A percentile compares a stretch with the other conserved stretches of the same genome.
Evolutionary conservation across 2,888 invertebrate genomes (phyloP).

Genomic region (Rhagonycha fulva): DNA sequence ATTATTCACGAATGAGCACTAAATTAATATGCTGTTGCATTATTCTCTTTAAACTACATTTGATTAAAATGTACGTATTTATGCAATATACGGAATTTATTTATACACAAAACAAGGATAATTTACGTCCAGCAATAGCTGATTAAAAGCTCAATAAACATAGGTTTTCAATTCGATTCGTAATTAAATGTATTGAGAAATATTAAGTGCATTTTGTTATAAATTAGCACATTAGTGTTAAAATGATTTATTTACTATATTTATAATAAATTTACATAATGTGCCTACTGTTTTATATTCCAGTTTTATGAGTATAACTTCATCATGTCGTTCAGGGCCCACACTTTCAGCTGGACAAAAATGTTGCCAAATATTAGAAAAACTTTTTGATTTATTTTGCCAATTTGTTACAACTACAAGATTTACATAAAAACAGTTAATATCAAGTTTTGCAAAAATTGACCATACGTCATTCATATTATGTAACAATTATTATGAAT

Average conservation of each 20-base stretch:
- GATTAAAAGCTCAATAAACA: constrained; percentile 43
- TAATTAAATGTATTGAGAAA: constrained; percentile 43
- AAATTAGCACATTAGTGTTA: constrained; percentile 37
- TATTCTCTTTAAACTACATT: constrained; percentile 10
- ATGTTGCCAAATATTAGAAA: not conserved
- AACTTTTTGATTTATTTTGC: not conserved
- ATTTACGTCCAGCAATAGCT: constrained; percentile 38
- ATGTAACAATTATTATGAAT: not conserved
- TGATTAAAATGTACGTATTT: constrained; percentile 17
- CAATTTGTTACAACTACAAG: not conserved
- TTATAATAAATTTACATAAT: not conserved
- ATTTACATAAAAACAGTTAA: not conserved
- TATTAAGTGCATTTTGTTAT: constrained; percentile 45
- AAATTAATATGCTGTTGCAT: constrained; percentile 4
- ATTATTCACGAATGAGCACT: constrained; percentile 6
- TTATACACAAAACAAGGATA: constrained; percentile 33
- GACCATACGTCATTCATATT: not conserved
- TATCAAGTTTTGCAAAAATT: not conserved
- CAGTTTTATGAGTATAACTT: not conserved
- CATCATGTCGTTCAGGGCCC: not conserved
- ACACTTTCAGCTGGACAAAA: not conserved
- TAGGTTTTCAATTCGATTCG: constrained; percentile 31
- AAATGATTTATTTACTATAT: constrained; percentile 19
- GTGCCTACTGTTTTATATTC: not conserved
- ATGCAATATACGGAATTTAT: constrained; percentile 33